phyloP scores from a whole-genome alignment of 2,113 vertebrate species.

The Sapayoa aenigma region DNA sequence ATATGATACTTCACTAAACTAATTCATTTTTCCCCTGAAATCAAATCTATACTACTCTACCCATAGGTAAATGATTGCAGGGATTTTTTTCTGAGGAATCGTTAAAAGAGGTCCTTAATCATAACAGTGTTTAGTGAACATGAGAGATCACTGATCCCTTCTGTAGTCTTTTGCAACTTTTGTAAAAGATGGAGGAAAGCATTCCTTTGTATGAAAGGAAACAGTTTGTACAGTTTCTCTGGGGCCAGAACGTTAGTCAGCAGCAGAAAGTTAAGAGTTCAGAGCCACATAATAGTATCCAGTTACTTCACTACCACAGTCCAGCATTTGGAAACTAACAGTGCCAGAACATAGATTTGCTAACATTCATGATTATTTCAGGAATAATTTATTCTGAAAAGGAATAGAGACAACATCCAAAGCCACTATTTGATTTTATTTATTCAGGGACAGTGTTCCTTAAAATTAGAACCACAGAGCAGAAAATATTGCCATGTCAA shows the following conservation, averaged over 20 bases:
- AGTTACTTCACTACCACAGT: neutral
- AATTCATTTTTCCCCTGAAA: neutral
- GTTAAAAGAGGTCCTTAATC: neutral
- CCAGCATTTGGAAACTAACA: neutral
- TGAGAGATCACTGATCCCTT: neutral
- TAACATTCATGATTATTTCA: neutral
- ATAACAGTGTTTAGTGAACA: neutral
- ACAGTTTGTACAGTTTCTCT: neutral
- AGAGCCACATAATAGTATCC: neutral
- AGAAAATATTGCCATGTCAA: neutral
- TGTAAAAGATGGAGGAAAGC: neutral
- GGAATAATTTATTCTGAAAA: constrained; percentile 6
- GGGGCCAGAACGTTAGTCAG: constrained; percentile 21
- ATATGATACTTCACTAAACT: neutral
- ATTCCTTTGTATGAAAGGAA: neutral
- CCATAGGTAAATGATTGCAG: neutral
- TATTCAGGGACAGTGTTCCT: neutral
- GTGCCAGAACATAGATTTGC: neutral
- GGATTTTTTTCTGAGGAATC: neutral
- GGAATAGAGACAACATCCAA: constrained; percentile 3
- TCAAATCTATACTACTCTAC: neutral
- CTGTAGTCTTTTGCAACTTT: neutral
- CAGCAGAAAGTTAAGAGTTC: neutral
- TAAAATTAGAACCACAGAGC: neutral
- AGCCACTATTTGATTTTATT: neutral